Evolutionary conservation across 2,113 vertebrate species (phyloP).

Genomic region (Strix uralensis): DNA sequence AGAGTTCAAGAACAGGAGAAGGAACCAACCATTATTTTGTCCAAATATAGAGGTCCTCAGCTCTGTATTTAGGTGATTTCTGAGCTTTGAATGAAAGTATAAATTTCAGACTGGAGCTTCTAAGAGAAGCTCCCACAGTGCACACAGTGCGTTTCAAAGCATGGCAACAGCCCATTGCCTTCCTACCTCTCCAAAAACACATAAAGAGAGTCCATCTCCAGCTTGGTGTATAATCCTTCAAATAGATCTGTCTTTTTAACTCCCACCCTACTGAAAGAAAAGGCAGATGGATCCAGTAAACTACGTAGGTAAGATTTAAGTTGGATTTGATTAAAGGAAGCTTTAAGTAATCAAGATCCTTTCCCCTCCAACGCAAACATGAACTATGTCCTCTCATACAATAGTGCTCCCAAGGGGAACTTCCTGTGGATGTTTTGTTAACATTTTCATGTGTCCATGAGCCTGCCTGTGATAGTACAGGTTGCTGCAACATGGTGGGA

Average conservation of each 20-base stretch:
- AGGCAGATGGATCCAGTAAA: not conserved
- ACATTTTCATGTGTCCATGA: not conserved
- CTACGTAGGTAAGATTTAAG: not conserved
- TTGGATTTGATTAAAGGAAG: not conserved
- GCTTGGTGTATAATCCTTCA: not conserved
- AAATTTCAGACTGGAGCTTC: not conserved
- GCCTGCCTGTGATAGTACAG: not conserved
- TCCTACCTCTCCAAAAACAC: not conserved
- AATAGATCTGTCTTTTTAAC: not conserved
- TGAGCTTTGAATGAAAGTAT: not conserved
- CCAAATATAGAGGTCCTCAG: not conserved
- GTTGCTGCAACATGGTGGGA: not conserved
- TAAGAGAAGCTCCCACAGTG: not conserved
- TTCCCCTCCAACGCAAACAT: not conserved
- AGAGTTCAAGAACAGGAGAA: not conserved
- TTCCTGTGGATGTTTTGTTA: constrained; percentile 1
- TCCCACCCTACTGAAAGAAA: not conserved
- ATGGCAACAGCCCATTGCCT: not conserved
- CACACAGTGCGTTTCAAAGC: not conserved
- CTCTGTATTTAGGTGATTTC: not conserved
- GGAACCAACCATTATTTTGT: not conserved
- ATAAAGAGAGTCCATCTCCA: not conserved
- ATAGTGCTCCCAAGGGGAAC: not conserved
- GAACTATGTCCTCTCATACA: not conserved
- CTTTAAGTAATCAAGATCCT: not conserved